Evolutionary conservation across 2,888 invertebrate species (phyloP), one percentile per base, ranked within the genome.

Genomic region (Callyntrura sp.): DNA sequence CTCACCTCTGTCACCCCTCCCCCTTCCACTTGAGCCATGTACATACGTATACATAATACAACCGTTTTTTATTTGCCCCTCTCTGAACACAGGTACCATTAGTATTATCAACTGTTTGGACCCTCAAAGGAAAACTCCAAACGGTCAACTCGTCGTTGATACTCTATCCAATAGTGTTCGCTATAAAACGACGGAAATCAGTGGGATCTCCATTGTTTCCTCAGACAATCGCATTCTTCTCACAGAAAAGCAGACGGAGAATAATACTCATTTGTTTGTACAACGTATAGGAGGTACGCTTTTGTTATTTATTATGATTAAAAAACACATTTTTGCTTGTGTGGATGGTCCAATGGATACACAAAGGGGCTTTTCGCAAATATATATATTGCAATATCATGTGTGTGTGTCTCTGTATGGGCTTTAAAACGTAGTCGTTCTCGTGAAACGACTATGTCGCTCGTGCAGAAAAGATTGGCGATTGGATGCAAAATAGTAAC

Each of bases 81-180:
- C 17, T 68, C 25, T 70, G 25, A 12, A 4, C 4, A 35, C 76
- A 88, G 88, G 89, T 85, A 85, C 84, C n/a, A 70, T 57, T 28
- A 89, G 84, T 57, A 85, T 89, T 79, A 79, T 89, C 60, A 85
- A 79, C 85, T 89, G 89, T 68, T 88, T 83, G 76, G 88, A 88
- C 78, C 88, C 88, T 23, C 48, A 55, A 55, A 87, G 35, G 17
- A 48, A 43, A 73, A 55, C 25, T 70, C 79, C 84, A 85, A 85
- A 85, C 48, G 89, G 89, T 57, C 89, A 89, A 48, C 35, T 89
- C 17, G 48, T 89, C 62, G 84, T 85, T n/a, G 89, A 89, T 79
- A 85, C 73, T n/a, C 79, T 89, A 5, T 57, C 89, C 20, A 85
- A 89, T 48, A 43, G 78, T 20, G 89, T 89, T 65, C 88, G 88